phyloP scores from a whole-genome alignment of 2,113 vertebrate species.

The Pontoporia blainvillei region DNA sequence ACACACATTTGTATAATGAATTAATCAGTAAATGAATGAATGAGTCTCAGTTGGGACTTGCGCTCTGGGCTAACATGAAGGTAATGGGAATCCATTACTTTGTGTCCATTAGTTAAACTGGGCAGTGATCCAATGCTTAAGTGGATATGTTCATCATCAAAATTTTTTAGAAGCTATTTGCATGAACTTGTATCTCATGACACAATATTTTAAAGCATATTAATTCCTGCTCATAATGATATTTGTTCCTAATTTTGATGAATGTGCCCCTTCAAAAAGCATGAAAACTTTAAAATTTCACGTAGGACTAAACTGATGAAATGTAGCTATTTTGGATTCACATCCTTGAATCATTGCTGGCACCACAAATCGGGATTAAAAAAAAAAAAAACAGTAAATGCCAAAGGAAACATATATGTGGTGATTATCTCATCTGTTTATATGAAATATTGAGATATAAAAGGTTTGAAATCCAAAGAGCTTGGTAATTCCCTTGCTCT shows the following conservation, averaged over 20 bases:
- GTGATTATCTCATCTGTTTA: slow-evolving; percentile 42
- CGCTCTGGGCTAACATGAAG: neutral
- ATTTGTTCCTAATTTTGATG: slow-evolving; percentile 3
- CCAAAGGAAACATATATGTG: neutral
- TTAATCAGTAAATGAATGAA: neutral
- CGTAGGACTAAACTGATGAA: neutral
- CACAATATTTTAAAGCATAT: slow-evolving; percentile 10
- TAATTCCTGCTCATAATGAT: neutral
- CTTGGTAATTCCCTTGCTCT: slow-evolving; percentile 24
- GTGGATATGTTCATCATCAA: neutral
- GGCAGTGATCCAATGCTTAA: neutral
- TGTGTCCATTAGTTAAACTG: neutral
- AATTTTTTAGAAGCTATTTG: slow-evolving; percentile 8
- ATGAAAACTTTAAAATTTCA: slow-evolving; percentile 4
- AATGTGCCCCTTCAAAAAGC: slow-evolving; percentile 1
- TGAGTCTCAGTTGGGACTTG: neutral
- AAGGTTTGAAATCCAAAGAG: neutral
- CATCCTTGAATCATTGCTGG: slow-evolving; percentile 4
- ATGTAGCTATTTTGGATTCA: neutral
- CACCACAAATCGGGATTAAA: neutral
- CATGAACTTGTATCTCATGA: neutral
- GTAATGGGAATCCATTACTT: neutral
- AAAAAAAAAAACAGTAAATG: neutral
- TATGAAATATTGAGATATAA: neutral
- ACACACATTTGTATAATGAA: neutral